phyloP scores from a whole-genome alignment of 2,113 vertebrate species.

The Rousettus leschenaultii region DNA sequence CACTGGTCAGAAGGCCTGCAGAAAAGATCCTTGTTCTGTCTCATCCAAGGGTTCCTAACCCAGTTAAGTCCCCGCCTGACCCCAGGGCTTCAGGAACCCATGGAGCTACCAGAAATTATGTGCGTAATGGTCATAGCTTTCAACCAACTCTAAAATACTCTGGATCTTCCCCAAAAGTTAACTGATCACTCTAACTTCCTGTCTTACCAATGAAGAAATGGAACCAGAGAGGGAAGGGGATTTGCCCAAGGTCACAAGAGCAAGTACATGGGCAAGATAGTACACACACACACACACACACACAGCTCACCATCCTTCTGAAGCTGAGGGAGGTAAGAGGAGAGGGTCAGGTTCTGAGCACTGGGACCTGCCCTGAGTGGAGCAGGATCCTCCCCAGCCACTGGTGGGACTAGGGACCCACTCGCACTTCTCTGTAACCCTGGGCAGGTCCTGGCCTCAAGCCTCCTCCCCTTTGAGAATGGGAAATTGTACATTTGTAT shows the following conservation, averaged over 20 bases:
- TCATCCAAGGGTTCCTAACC: not conserved
- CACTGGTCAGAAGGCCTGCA: not conserved
- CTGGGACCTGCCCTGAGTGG: too few species aligned
- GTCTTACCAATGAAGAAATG: not conserved
- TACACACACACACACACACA: too few species aligned
- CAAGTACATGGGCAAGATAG: not conserved
- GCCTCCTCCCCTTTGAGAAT: not conserved
- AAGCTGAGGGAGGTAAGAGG: not conserved
- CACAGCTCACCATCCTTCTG: not conserved
- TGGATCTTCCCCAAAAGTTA: not conserved
- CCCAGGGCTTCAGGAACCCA: not conserved
- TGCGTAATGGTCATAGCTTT: not conserved
- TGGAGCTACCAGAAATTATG: not conserved
- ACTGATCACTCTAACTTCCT: not conserved
- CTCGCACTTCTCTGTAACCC: not conserved
- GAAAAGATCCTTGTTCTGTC: not conserved
- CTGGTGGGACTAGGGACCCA: not conserved
- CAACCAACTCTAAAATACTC: not conserved
- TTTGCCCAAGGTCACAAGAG: not conserved
- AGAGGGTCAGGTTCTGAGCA: not conserved
- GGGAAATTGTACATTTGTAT: not conserved
- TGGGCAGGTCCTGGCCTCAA: not conserved
- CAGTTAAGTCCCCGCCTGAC: not conserved
- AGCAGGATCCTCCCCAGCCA: not conserved
- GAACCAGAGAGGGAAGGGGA: not conserved